phyloP scores from a whole-genome alignment of 2,113 vertebrate species.

The Nymphicus hollandicus region DNA sequence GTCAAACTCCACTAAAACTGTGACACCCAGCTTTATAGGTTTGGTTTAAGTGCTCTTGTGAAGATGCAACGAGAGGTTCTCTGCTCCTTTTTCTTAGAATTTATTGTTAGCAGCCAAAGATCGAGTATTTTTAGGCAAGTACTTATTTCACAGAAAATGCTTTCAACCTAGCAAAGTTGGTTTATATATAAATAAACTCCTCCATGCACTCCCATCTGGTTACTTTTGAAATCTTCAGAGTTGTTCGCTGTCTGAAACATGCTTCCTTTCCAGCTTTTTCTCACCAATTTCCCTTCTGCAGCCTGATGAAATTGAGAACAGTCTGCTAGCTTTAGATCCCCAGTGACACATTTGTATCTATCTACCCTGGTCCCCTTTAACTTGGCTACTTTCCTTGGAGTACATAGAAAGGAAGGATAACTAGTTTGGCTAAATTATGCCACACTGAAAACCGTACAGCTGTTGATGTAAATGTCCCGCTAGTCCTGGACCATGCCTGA shows the following conservation, averaged over 20 bases:
- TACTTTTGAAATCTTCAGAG: not conserved
- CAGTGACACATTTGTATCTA: not conserved
- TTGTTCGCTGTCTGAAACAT: not conserved
- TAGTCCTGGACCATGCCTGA: fast-evolving
- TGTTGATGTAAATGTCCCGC: not conserved
- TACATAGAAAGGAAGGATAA: not conserved
- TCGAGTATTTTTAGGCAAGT: not conserved
- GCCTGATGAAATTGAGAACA: not conserved
- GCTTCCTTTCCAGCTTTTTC: not conserved
- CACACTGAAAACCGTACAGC: not conserved
- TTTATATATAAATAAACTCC: constrained; percentile 24
- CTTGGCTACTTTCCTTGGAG: not conserved
- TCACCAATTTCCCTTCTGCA: not conserved
- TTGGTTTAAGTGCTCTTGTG: not conserved
- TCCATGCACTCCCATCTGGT: not conserved
- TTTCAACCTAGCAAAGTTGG: constrained; percentile 1
- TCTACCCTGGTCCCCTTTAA: not conserved
- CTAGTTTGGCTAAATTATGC: not conserved
- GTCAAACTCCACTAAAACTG: not conserved
- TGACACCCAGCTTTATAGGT: not conserved
- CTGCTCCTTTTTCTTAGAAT: not conserved
- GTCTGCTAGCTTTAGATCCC: not conserved
- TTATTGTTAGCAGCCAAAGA: not conserved
- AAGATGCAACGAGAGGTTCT: not conserved
- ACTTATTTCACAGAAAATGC: not conserved